Evolutionary conservation across 2,113 vertebrate genomes (phyloP).

Genomic region (Oryzias celebensis): DNA sequence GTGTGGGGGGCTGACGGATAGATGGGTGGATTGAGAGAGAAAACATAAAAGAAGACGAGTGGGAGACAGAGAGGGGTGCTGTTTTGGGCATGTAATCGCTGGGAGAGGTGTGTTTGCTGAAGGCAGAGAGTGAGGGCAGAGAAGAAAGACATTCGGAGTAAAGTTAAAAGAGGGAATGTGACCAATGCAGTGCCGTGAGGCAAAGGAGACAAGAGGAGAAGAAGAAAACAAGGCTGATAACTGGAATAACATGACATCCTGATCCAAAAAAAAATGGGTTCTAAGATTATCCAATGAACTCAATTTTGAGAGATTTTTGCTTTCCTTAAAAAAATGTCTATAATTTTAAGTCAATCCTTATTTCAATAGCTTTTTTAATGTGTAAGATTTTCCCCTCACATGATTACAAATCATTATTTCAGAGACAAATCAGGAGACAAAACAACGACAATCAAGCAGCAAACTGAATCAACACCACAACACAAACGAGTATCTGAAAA

Average conservation of each 20-base stretch:
- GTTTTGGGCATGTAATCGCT: constrained; percentile 32
- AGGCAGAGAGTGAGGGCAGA: constrained; percentile 35
- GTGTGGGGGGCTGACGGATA: constrained; percentile 31
- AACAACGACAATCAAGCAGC: constrained; percentile 36
- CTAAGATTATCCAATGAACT: constrained; percentile 25
- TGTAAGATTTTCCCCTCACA: too few relatives aligned
- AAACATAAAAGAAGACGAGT: constrained; percentile 39
- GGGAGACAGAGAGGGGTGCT: constrained; percentile 16
- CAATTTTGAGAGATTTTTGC: constrained; percentile 15
- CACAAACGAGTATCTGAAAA: constrained; percentile 15
- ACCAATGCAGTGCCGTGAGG: constrained; percentile 46
- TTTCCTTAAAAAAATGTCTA: constrained; percentile 9
- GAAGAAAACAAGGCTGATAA: constrained; percentile 35
- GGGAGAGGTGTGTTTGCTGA: constrained; percentile 45
- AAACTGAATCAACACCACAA: constrained; percentile 17
- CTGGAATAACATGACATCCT: constrained; percentile 42
- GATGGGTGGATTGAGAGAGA: constrained; percentile 43
- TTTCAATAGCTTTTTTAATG: too few relatives aligned
- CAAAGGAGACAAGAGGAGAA: constrained; percentile 43
- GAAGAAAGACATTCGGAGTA: constrained; percentile 20
- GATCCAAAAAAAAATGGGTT: constrained; percentile 21
- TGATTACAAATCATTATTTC: not conserved
- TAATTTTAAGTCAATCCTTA: constrained; percentile 5
- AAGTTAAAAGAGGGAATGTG: constrained; percentile 40
- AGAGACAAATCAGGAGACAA: not conserved